Evolutionary conservation across 2,113 vertebrate species (phyloP), one percentile per base, ranked within the genome.

Genomic region (Sakesphorus luctuosus): DNA sequence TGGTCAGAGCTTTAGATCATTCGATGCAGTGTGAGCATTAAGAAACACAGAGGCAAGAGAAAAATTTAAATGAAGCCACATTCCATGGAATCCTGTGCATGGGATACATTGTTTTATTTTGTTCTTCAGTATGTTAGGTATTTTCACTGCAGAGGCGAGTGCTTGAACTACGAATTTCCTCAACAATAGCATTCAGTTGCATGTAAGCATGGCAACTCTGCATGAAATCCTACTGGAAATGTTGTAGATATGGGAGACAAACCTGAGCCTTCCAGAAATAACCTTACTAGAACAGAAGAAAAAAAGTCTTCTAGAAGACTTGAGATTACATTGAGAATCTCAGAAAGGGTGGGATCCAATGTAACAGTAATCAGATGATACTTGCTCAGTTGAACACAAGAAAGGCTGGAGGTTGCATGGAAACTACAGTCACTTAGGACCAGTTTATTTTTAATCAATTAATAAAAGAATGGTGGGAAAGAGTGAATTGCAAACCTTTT

Each of bases 211-310:
- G 19, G 50, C 7, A 47, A 5, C 33, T 56, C 44, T 76, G 29
- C 6, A 1, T 40, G 43, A 61, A 55, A 69, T 19, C 6, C 28
- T 44, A 75, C 31, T 18, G 36, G 46, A 50, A 78, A 46, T 9
- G 20, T 12, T 2, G 0, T 14, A 7, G 12, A 35, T 33, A 49
- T 0, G 2, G 18, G 21, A 69, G 10, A 65, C 35, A 69, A 83
- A 49, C 13, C 44, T 33, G 8, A 88, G 36, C 25, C n/a, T 88
- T 65, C 44, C 11, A 63, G 35, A 79, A 56, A 72, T 25, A 59
- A 59, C 3, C 16, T 68, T 18, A n/a, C 17, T 6, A 55, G 28
- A 55, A 62, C 38, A 35, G 38, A 53, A 55, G 36, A 24, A 66
- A 61, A 23, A 24, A 33, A 20, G 18, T 53, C 61, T 63, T 85